phyloP scores from a whole-genome alignment of 1,140 invertebrate genomes.

The Drosophila kohkoa region DNA sequence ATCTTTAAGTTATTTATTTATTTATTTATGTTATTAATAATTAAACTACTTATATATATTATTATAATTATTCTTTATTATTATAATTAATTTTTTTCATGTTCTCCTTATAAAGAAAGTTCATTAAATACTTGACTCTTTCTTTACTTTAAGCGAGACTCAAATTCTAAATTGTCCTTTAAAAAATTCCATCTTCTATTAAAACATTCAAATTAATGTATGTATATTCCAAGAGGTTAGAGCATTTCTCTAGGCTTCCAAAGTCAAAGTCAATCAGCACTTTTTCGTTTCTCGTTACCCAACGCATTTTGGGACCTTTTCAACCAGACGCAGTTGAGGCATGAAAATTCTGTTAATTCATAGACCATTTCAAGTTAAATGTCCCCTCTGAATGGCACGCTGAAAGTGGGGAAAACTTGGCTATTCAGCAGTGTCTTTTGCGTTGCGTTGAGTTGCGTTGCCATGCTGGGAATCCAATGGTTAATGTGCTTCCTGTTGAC shows the following conservation, averaged over 20 bases:
- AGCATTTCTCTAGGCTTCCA: background rate
- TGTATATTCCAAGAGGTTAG: background rate
- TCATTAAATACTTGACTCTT: too few relatives aligned
- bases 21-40: too few relatives aligned
- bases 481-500: slow-evolving; percentile 79
- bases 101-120: too few relatives aligned
- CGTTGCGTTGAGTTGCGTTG: background rate
- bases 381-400: slow-evolving; percentile 21
- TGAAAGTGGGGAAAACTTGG: slow-evolving; percentile 36
- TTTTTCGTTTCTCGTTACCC: background rate
- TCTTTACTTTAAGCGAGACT: too few relatives aligned
- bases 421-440: slow-evolving; percentile 45
- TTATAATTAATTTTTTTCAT: too few relatives aligned
- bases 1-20: too few relatives aligned
- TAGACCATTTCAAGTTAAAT: slow-evolving; percentile 74
- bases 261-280: background rate
- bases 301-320: slow-evolving; percentile 15
- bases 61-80: too few relatives aligned
- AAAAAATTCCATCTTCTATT: too few relatives aligned
- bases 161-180: too few relatives aligned
- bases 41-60: too few relatives aligned
- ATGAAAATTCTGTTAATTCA: slow-evolving; percentile 60
- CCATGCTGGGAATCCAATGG: slow-evolving; percentile 47
- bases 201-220: background rate
- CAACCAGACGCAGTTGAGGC: slow-evolving; percentile 45